phyloP scores from a whole-genome alignment of 2,113 vertebrate genomes.

The Galemys pyrenaicus region DNA sequence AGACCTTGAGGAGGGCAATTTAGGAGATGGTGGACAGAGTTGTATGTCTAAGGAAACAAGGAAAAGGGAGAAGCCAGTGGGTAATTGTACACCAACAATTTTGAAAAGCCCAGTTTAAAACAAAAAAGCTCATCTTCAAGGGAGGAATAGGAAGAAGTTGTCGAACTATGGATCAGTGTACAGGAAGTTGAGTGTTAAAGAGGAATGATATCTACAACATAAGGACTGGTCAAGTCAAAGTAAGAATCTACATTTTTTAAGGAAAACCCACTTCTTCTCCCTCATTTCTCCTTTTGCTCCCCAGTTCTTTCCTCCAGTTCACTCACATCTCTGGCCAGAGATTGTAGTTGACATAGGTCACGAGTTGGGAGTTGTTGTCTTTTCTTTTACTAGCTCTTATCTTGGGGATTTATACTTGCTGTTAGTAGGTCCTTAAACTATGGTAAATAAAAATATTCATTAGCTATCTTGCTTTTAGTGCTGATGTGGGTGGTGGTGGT shows the following conservation, averaged over 20 bases:
- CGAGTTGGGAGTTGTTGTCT: no score
- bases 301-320: not conserved
- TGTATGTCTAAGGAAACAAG: not conserved
- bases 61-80: not conserved
- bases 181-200: not conserved
- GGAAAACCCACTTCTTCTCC: not conserved
- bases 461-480: no score
- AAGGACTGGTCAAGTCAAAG: not conserved
- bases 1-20: not conserved
- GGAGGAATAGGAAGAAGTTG: not conserved
- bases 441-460: no score
- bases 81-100: not conserved
- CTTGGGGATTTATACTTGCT: no score
- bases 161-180: not conserved
- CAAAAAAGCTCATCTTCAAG: not conserved
- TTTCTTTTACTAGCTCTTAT: no score
- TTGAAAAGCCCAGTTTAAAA: not conserved
- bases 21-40: accelerated
- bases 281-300: not conserved
- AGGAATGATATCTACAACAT: not conserved
- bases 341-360: no score
- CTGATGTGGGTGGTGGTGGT: no score
- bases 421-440: no score
- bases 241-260: not conserved
- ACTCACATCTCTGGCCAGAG: not conserved